Conservation (phyloP, 2,888 invertebrate species). For the Operophtera brumata region DNA sequence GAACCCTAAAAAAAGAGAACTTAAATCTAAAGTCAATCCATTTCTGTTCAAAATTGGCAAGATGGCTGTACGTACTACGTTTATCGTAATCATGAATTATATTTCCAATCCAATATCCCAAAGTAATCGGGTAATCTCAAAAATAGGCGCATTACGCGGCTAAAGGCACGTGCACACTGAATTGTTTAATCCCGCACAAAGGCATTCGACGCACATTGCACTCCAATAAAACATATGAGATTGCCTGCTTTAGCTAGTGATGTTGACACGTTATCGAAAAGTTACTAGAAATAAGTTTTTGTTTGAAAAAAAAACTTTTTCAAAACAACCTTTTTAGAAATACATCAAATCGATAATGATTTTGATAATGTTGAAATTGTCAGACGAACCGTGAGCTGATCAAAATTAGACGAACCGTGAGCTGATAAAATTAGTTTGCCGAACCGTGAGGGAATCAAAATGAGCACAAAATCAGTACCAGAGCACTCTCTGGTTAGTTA, state of each 20-base stretch:
- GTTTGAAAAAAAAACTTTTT: no score
- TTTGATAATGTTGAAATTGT: no score
- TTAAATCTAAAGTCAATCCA: constrained; percentile 3
- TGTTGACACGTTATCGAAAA: constrained; percentile 19
- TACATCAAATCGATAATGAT: no score
- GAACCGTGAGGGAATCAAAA: no score
- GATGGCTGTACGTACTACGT: background rate
- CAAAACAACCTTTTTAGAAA: no score
- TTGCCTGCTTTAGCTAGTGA: constrained; percentile 40
- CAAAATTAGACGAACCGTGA: no score
- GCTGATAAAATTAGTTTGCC: no score
- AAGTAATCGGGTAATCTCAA: constrained; percentile 64
- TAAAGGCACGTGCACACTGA: constrained; percentile 61
- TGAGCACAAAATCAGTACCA: no score
- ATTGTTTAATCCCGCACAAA: constrained; percentile 64
- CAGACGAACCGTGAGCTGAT: no score
- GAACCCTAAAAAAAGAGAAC: background rate
- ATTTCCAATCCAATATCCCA: constrained; percentile 51
- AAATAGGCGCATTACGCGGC: constrained; percentile 48
- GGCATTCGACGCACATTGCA: constrained; percentile 63
- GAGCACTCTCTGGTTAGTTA: no score
- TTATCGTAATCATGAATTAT: constrained; percentile 35
- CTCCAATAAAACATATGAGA: constrained; percentile 61
- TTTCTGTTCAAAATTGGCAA: constrained; percentile 11
- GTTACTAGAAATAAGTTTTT: no score